phyloP scores from a whole-genome alignment of 2,888 invertebrate genomes.

The Chelonus formosanus region DNA sequence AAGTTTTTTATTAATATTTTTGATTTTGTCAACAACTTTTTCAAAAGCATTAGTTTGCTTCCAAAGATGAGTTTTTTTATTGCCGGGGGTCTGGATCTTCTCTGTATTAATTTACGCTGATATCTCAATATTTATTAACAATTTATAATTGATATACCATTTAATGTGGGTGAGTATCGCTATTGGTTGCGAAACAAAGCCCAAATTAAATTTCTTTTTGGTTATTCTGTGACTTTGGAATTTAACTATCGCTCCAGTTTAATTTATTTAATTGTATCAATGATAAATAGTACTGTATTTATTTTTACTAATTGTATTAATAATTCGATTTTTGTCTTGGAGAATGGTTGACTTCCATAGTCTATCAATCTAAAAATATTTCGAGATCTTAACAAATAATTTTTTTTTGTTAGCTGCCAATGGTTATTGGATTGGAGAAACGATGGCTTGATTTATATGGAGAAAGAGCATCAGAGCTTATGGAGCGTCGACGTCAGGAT shows the following conservation, averaged over 20 bases:
- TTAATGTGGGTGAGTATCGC: conserved; percentile 37
- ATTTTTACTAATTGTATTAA: too few relatives aligned
- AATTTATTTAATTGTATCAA: conserved; percentile 1
- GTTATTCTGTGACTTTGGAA: conserved; percentile 37
- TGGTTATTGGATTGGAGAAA: conserved; percentile 81
- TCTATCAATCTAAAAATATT: conserved; percentile 36
- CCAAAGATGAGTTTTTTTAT: conserved; percentile 33
- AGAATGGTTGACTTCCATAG: conserved; percentile 14
- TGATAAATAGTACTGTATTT: not conserved
- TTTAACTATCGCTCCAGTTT: conserved; percentile 28
- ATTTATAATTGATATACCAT: conserved; percentile 25
- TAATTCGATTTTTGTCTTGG: not conserved
- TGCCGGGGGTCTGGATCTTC: conserved; percentile 50
- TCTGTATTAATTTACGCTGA: conserved; percentile 45
- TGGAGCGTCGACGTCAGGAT: conserved; percentile 87
- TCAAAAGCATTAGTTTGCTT: conserved; percentile 1
- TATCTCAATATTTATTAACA: not conserved
- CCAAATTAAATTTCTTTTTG: conserved; percentile 30
- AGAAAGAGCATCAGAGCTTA: conserved; percentile 78
- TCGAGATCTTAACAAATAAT: conserved; percentile 14
- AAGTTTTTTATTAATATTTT: not conserved
- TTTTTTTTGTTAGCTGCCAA: conserved; percentile 69
- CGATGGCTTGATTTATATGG: conserved; percentile 78
- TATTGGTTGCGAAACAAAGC: conserved; percentile 24
- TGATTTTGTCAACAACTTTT: not conserved